These are phyloP conservation scores for Coregonus sp. DNA, from an alignment of 2,797 vertebrate species.

Conservation along the genomic window DNA sequence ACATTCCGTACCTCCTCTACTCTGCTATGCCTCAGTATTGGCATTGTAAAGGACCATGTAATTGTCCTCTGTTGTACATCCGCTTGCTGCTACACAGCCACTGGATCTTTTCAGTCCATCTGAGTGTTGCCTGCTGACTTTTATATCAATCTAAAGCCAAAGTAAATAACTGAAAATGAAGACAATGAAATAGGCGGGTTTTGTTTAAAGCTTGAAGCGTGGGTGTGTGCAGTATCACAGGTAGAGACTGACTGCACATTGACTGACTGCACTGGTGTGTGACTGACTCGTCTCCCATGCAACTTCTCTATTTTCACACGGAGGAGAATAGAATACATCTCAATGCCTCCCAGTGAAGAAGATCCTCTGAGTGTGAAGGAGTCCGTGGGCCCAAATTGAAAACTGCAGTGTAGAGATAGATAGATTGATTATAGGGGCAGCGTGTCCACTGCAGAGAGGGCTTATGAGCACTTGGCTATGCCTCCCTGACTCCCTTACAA, in stretches of 20 bases:
- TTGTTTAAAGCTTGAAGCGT: not conserved
- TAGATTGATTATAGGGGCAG: not conserved
- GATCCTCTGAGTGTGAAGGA: not conserved
- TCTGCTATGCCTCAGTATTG: not conserved
- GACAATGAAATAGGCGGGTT: not conserved
- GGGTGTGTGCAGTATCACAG: slow-evolving; percentile 3
- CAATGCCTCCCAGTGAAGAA: not conserved
- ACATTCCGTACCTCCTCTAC: not conserved
- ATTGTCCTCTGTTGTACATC: not conserved
- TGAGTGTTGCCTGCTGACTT: slow-evolving; percentile 2
- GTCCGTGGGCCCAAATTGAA: not conserved
- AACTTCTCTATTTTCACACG: not conserved
- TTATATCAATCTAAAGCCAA: slow-evolving; percentile 3
- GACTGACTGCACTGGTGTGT: not conserved
- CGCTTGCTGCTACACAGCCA: not conserved
- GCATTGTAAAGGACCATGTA: not conserved
- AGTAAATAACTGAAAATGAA: not conserved
- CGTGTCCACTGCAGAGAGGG: not conserved
- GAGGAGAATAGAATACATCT: not conserved
- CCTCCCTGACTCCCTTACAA: not conserved
- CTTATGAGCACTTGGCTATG: not conserved
- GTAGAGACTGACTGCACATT: not conserved
- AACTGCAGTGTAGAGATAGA: not conserved
- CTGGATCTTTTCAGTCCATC: not conserved
- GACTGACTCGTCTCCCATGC: not conserved